phyloP scores from a whole-genome alignment of 2,888 invertebrate genomes.

The Rambutsinella grinnellia region DNA sequence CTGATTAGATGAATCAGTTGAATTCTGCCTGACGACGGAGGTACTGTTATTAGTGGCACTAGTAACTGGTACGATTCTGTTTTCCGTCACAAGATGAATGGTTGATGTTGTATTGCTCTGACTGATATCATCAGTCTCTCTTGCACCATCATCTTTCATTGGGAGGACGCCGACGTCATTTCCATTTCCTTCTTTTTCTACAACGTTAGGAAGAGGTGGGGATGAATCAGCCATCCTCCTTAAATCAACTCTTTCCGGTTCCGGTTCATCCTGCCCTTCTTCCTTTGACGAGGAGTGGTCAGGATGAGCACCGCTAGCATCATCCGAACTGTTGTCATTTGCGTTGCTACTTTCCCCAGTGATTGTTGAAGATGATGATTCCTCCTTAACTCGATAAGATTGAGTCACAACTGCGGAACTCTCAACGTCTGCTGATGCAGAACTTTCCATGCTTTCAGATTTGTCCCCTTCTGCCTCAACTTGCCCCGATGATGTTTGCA shows the following conservation, averaged over 20 bases:
- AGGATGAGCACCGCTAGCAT: conserved; percentile 1
- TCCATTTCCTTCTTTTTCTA: conserved; percentile 53
- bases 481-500: conserved; percentile 15
- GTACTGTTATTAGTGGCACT: not conserved
- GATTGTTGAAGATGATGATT: not conserved
- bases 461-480: not conserved
- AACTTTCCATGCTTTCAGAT: not conserved
- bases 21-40: not conserved
- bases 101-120: conserved; percentile 17
- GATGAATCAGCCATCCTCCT: conserved; percentile 32
- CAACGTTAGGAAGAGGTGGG: conserved; percentile 3
- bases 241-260: conserved; percentile 63
- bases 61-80: conserved; percentile 25
- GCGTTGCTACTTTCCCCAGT: not conserved
- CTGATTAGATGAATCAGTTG: conserved; percentile 2
- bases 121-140: conserved; percentile 9
- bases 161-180: conserved; percentile 59
- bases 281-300: conserved; percentile 21
- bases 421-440: not conserved
- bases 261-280: conserved; percentile 47
- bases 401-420: no score
- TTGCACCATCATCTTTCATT: conserved; percentile 29
- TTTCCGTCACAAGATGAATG: conserved; percentile 36
- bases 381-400: not conserved
- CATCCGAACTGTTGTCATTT: conserved; percentile 14